Evolutionary conservation across 2,888 invertebrate genomes (phyloP).

Genomic region (Sabatieria punctata): DNA sequence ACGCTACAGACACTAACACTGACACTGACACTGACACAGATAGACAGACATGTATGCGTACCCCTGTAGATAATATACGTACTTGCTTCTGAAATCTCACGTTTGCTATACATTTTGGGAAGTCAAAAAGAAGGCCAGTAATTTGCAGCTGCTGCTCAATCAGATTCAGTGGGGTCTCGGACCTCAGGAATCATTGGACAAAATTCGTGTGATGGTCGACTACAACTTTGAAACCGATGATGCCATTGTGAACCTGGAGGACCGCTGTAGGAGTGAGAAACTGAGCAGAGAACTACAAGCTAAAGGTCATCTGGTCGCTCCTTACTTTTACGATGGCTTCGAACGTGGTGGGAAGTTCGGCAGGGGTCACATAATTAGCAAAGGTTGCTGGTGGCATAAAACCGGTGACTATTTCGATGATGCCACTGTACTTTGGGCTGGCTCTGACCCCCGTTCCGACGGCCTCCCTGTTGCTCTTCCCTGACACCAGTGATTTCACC

Average conservation of each 20-base stretch:
- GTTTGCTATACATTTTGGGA: too few relatives aligned
- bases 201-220: conserved; percentile 1
- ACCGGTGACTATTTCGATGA: neutral
- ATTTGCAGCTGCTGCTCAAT: conserved; percentile 3
- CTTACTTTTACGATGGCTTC: conserved; percentile 9
- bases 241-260: conserved; percentile 19
- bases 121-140: too few relatives aligned
- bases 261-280: conserved; percentile 21
- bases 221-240: neutral
- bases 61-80: too few relatives aligned
- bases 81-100: too few relatives aligned
- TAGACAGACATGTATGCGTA: too few relatives aligned
- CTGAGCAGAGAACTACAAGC: conserved; percentile 10
- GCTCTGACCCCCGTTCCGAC: conserved; percentile 29
- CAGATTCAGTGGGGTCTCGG: conserved; percentile 1
- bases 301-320: conserved; percentile 18
- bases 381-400: conserved; percentile 13
- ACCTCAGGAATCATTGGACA: conserved; percentile 6
- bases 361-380: conserved; percentile 28
- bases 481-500: too few relatives aligned
- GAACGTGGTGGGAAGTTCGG: conserved; percentile 22
- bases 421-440: conserved; percentile 24
- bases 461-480: conserved; percentile 16
- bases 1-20: neutral
- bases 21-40: too few relatives aligned